Base-by-base conservation (phyloP, 2,797 vertebrate species). In the Cephalopachus bancanus region DNA sequence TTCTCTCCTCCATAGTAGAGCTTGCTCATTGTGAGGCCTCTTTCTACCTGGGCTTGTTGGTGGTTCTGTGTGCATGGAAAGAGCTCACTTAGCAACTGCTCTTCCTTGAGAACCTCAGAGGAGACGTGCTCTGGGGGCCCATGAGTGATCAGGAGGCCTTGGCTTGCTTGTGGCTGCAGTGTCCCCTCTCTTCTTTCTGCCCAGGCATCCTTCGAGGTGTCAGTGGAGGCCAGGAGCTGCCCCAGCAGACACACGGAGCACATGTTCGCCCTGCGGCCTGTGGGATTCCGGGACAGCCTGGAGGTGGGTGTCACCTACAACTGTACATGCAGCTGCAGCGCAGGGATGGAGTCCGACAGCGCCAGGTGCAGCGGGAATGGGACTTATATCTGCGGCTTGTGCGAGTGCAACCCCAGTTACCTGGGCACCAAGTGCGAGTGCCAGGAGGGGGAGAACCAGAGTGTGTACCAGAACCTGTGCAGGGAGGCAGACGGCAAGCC, bases 251-350 rank as follows among this genome's bases (percentile, higher is more conserved):
- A 98, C 30, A 74, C 91, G 0, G 96, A 98, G 33, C 99, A 99
- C 19, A 97, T 78, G 37, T 99, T 99, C 98, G 99, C 99, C 93
- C 99, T 99, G 98, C 99, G 99, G 94, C 99, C 99, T 0, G 99
- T 99, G 1, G 99, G 99, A 1, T 99, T 99, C 97, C 99, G 99
- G 96, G 99, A 99, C 98, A 99, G 98, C 0, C 98, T 99, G 98
- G 99, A 99, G 97, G 99, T 99, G 96, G 72, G 97, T 0, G 99
- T 99, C 96, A 97, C 99, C 87, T 99, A 99, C 96, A 98, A 96
- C 90, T 99, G 99, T 94, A 98, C 97, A 64, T 99, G 99, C 0
- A 95, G 98, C 97, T 99, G 99, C 98, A 99, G 98, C 0, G n/a
- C 8, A 3, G 97, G 0, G 0, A 98, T 98, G 0, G 98, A 98